These are phyloP conservation scores for Philonicus albiceps DNA, from an alignment of 2,888 invertebrate genomes.

Conservation along the genomic window DNA sequence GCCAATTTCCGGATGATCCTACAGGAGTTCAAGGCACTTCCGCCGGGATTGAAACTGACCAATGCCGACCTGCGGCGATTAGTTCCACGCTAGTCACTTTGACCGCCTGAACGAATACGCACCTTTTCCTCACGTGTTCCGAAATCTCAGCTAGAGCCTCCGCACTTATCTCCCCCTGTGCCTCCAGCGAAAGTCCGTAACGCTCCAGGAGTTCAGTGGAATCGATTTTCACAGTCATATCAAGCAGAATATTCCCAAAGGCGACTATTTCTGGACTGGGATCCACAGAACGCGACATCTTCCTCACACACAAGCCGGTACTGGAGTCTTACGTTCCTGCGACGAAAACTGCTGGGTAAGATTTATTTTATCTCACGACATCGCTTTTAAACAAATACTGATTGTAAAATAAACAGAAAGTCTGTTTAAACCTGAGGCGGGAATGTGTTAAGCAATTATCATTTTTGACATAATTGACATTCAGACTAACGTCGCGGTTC, in stretches of 20 bases:
- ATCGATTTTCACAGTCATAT: slow-evolving; percentile 55
- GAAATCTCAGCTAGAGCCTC: slow-evolving; percentile 54
- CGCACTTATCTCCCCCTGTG: slow-evolving; percentile 58
- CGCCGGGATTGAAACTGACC: slow-evolving; percentile 56
- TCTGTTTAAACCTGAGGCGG: background rate
- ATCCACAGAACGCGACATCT: background rate
- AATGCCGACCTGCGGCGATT: background rate
- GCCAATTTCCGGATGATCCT: slow-evolving; percentile 59
- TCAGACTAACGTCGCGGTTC: background rate
- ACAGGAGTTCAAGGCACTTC: slow-evolving; percentile 65
- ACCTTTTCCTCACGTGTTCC: slow-evolving; percentile 54
- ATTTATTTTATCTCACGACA: background rate
- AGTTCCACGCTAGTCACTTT: background rate
- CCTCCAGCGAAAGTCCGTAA: slow-evolving; percentile 54
- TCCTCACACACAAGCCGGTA: background rate
- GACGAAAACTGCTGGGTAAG: background rate
- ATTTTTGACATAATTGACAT: background rate
- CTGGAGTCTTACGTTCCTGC: background rate
- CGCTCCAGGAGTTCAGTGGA: slow-evolving; percentile 56
- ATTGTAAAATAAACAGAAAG: background rate
- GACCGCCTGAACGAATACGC: background rate
- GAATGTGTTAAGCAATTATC: background rate
- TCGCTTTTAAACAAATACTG: background rate
- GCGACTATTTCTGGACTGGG: slow-evolving; percentile 56
- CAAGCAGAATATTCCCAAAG: slow-evolving; percentile 61